Evolutionary conservation across 2,797 vertebrate species (phyloP).

Genomic region (Ataeniobius toweri): DNA sequence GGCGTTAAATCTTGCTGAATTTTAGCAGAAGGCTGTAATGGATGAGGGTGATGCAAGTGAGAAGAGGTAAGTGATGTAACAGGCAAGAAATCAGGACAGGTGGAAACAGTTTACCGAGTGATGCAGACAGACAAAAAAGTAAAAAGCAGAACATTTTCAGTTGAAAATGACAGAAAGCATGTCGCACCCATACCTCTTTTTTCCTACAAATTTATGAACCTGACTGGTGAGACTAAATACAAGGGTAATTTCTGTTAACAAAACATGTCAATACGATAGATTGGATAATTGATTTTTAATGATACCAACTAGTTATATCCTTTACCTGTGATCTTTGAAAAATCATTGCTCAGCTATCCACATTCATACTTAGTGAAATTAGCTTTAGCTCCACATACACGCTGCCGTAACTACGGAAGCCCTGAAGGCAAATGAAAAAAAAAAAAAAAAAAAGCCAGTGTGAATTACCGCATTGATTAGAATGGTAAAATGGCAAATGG

Average conservation of each 20-base stretch:
- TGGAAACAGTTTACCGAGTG: background rate
- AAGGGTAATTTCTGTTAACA: background rate
- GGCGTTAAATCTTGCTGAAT: background rate
- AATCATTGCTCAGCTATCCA: background rate
- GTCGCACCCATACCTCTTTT: background rate
- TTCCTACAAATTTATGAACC: background rate
- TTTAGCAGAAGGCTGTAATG: conserved; percentile 1
- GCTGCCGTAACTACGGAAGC: background rate
- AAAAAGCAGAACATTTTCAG: background rate
- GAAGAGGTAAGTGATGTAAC: conserved; percentile 14
- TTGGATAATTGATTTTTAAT: background rate
- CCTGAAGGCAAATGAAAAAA: no score
- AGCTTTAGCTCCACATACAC: background rate
- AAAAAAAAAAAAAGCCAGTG: background rate
- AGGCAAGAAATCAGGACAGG: conserved; percentile 10
- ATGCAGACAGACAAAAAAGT: background rate
- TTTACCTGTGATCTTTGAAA: background rate
- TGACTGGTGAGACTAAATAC: background rate
- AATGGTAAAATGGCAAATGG: no score
- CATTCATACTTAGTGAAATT: background rate
- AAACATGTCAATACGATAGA: background rate
- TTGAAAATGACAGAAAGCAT: background rate
- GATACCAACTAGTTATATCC: background rate
- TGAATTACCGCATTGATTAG: no score
- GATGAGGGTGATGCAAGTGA: conserved; percentile 4